Conservation (phyloP, 1,140 invertebrate genomes). For the Asobara japonica region DNA sequence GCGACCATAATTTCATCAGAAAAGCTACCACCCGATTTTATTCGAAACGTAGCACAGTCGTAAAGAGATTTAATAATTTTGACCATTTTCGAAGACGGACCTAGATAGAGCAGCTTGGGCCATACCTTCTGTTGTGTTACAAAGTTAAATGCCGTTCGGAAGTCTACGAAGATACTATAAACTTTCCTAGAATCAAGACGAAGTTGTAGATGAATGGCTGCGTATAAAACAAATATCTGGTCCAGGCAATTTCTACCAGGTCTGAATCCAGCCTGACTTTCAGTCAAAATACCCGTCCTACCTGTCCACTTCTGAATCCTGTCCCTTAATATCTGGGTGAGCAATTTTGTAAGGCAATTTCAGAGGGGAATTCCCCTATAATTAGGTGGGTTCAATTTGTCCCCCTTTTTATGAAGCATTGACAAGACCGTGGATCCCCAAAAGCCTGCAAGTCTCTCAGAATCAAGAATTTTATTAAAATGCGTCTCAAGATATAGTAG, state of each 20-base stretch:
- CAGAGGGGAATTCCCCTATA: slow-evolving; percentile 6
- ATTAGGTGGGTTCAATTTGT: neutral
- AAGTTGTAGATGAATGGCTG: no score
- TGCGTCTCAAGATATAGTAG: neutral
- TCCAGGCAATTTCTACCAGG: slow-evolving; percentile 25
- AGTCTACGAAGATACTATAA: slow-evolving; percentile 10
- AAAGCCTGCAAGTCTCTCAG: neutral
- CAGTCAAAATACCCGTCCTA: slow-evolving; percentile 30
- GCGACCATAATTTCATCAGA: no score
- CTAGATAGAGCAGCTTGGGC: no score
- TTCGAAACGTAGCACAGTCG: no score
- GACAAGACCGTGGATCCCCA: neutral
- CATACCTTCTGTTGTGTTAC: neutral
- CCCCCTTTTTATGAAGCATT: neutral
- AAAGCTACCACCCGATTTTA: no score
- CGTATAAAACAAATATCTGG: no score
- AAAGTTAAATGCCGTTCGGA: neutral
- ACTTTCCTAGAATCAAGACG: no score
- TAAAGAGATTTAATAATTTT: no score
- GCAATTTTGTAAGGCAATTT: slow-evolving; percentile 38
- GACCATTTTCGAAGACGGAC: no score
- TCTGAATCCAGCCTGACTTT: slow-evolving; percentile 40
- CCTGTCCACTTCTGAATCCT: neutral
- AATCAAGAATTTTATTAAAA: neutral
- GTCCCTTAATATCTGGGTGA: slow-evolving; percentile 18